phyloP scores from a whole-genome alignment of 2,797 vertebrate species.

The Loris lydekkerianus region DNA sequence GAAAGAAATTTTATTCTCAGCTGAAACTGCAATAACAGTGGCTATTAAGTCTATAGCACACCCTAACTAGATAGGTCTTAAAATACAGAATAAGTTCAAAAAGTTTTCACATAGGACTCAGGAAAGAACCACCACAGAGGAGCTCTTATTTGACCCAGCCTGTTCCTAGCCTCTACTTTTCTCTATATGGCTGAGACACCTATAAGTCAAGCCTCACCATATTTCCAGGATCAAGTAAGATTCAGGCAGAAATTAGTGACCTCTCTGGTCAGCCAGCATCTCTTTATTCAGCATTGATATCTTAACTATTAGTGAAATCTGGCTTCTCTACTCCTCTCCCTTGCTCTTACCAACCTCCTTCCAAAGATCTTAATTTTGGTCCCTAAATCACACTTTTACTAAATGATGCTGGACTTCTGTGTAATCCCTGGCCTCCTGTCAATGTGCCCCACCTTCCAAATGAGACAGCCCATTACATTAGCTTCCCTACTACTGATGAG shows the following conservation, averaged over 20 bases:
- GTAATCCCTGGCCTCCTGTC: neutral
- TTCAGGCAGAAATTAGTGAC: neutral
- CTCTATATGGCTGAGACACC: neutral
- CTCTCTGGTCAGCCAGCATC: neutral
- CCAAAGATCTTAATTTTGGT: neutral
- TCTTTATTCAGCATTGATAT: neutral
- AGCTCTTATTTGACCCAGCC: neutral
- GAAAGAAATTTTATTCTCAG: neutral
- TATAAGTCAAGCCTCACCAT: neutral
- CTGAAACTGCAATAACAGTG: neutral
- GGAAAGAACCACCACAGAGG: neutral
- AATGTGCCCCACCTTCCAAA: neutral
- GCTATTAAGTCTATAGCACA: neutral
- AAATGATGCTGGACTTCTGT: neutral
- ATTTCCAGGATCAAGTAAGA: neutral
- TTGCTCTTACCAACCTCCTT: neutral
- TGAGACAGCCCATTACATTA: neutral
- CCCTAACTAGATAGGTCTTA: neutral
- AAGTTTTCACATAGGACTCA: neutral
- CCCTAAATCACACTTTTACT: neutral
- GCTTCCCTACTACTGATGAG: neutral
- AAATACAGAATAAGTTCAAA: constrained; percentile 33
- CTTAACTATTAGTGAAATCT: neutral
- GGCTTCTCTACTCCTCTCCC: neutral
- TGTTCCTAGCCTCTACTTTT: neutral